Percentiles rank a stretch among this genome's conserved stretches.
Conservation (phyloP, 30 jellyfish, hydroid and myxozoan species). For the Aurelia aurita complex sp. Pacific region DNA sequence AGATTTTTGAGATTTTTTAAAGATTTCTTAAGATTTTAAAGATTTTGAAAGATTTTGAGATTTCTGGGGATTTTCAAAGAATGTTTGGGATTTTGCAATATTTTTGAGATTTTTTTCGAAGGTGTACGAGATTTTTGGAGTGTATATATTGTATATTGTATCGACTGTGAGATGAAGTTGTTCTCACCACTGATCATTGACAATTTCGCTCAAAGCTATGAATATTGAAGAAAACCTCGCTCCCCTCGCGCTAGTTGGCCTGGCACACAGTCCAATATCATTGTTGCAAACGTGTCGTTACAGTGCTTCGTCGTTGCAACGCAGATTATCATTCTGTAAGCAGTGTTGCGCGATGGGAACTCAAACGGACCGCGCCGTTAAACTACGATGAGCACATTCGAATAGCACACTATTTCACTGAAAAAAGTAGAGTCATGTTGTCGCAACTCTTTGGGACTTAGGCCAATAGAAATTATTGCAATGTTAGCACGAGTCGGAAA, state of each 20-base stretch:
- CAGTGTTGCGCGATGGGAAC: slow-evolving; percentile 1
- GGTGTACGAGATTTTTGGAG: too few species aligned
- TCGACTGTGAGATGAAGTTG: too few species aligned
- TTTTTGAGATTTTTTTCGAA: too few species aligned
- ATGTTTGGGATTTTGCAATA: too few species aligned
- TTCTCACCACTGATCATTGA: too few species aligned
- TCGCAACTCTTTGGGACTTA: slow-evolving; percentile 43
- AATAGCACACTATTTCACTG: background rate
- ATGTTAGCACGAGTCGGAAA: slow-evolving; percentile 30
- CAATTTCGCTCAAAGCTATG: too few species aligned
- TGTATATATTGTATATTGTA: too few species aligned
- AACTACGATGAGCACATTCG: slow-evolving; percentile 4
- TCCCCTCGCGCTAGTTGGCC: background rate
- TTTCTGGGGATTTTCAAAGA: too few species aligned
- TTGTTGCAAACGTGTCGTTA: slow-evolving; percentile 8
- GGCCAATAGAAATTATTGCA: slow-evolving; percentile 5
- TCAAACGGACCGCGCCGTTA: slow-evolving; percentile 10
- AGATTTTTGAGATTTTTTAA: too few species aligned
- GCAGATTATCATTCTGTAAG: background rate
- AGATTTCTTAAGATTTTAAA: too few species aligned
- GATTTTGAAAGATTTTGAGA: too few species aligned
- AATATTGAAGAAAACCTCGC: too few species aligned
- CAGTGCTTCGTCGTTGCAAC: background rate
- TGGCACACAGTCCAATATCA: background rate
- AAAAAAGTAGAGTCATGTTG: slow-evolving; percentile 37